Evolutionary conservation across 1,140 invertebrate genomes (phyloP).

Genomic region (Archivesica marissinica): DNA sequence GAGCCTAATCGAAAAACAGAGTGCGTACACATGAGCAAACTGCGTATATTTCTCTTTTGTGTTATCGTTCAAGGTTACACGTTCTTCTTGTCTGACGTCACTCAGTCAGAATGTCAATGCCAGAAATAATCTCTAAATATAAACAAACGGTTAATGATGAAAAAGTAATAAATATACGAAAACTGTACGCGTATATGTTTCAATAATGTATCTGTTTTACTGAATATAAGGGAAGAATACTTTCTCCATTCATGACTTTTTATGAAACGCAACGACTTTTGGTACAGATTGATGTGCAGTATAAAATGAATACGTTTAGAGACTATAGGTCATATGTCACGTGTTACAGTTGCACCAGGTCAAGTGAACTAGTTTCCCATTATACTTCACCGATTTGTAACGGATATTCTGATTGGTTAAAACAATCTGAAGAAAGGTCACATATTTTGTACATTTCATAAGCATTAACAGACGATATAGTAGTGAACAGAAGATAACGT

Average conservation of each 20-base stretch:
- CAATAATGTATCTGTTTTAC: not conserved
- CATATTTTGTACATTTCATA: slow-evolving; percentile 20
- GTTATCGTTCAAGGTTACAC: slow-evolving; percentile 21
- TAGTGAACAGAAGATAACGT: not conserved
- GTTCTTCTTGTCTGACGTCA: slow-evolving; percentile 12
- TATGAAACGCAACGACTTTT: not conserved
- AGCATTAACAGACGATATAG: not conserved
- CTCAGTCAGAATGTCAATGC: not conserved
- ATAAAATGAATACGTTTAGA: not conserved
- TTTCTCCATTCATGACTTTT: slow-evolving; percentile 43
- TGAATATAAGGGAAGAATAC: not conserved
- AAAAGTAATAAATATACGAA: not conserved
- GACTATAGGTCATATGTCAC: not conserved
- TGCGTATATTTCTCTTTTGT: slow-evolving; percentile 35
- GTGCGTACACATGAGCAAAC: not conserved
- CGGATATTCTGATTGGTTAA: not conserved
- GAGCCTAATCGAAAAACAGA: not conserved
- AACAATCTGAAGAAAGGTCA: not conserved
- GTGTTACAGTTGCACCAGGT: slow-evolving; percentile 9
- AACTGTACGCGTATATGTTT: no score
- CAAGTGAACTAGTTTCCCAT: slow-evolving; percentile 27
- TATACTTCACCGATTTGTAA: not conserved
- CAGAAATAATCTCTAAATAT: slow-evolving; percentile 40
- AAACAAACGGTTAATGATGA: slow-evolving; percentile 7
- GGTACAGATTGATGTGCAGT: not conserved